Conservation (phyloP, 1,140 invertebrate species). For the Sesamia nonagrioides region DNA sequence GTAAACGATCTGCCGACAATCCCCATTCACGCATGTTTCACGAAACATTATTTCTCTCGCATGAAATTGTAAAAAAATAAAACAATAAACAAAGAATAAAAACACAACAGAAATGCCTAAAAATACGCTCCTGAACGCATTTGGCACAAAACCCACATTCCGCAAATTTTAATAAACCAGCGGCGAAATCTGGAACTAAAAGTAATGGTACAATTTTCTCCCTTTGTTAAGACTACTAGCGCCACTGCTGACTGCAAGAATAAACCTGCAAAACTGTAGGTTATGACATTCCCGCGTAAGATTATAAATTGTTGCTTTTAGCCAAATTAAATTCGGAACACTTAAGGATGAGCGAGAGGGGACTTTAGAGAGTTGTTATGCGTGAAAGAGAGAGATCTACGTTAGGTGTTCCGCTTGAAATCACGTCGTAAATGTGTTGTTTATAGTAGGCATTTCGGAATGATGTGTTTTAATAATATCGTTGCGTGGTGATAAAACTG, state of each 20-base stretch:
- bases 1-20: background rate
- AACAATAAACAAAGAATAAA: conserved; percentile 41
- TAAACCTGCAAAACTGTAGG: conserved; percentile 40
- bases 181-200: conserved; percentile 43
- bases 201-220: conserved; percentile 21
- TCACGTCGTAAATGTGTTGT: conserved; percentile 70
- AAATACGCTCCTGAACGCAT: conserved; percentile 47
- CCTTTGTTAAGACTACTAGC: conserved; percentile 18
- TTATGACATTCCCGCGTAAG: conserved; percentile 39
- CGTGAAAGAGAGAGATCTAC: conserved; percentile 56
- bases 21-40: conserved; percentile 27
- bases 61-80: conserved; percentile 32
- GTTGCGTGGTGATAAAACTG: conserved; percentile 60
- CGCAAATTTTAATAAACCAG: conserved; percentile 42
- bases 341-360: conserved; percentile 51
- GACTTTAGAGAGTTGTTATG: background rate
- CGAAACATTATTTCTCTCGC: conserved; percentile 11
- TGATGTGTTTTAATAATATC: conserved; percentile 77
- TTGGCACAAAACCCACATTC: conserved; percentile 40
- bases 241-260: conserved; percentile 26
- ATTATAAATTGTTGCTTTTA: conserved; percentile 80
- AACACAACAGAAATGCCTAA: background rate
- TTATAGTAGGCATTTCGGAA: conserved; percentile 72
- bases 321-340: conserved; percentile 73
- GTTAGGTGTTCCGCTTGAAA: conserved; percentile 53